Base-by-base conservation (phyloP, 2,888 invertebrate genomes). In the Germaria angustata region DNA sequence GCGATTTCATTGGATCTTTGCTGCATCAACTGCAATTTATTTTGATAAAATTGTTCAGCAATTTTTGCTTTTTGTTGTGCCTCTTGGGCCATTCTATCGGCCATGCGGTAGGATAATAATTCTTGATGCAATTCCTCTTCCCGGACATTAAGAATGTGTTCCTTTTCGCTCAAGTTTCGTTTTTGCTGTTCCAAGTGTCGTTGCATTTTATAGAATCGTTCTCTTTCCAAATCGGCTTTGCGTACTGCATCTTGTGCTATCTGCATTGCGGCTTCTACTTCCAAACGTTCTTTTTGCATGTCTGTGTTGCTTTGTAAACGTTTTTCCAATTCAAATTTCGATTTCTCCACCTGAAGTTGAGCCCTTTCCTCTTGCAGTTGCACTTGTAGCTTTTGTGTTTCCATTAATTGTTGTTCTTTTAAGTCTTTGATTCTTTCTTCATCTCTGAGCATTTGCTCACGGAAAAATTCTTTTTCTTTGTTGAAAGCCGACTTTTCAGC, bases 161-260 rank as follows among this genome's bases (percentile, higher is more conserved):
- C 91, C 71, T 87, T 89, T 20, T 91, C 90, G 15, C 87, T 68
- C 0, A 91, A 69, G 3, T 86, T 84, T 2, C 91, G 89, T 69
- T 90, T 91, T 28, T 88, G 89, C 2, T 87, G 85, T 79, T 91
- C 91, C 36, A 88, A 53, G 11, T 91, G 88, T 0, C 91, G 86
- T 81, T 91, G 90, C 75, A 88, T 85, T 71, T 87, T 89, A 59
- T 89, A 87, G 15, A 87, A 89, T 3, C 90, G 88, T 39, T 90
- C 89, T 2, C 91, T 88, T 81, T 91, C 91, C 6, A 87, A 84
- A 82, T 91, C 91, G 0, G 91, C 89, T 65, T 88, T 90, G 0
- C 87, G 87, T 2, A 90, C 87, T 0, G 91, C 90, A 82, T 91
- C 91, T 8, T 91, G 88, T 0, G 92, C 91, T 34, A 91, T 89